phyloP scores from a whole-genome alignment of 2,888 invertebrate genomes.

The Omphaloscelis lunosa region DNA sequence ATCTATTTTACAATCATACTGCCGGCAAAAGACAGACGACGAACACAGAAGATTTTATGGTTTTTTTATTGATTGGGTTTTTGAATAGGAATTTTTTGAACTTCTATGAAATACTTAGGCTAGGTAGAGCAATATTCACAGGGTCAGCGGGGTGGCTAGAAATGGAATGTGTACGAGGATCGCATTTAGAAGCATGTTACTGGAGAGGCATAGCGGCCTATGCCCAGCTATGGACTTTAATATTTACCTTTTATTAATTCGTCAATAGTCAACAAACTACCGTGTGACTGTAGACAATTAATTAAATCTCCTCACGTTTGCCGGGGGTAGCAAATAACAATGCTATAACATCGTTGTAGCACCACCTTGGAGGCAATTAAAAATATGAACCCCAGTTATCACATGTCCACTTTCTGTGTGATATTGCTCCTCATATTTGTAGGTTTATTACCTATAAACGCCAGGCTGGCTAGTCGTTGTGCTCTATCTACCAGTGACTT shows the following conservation, averaged over 20 bases:
- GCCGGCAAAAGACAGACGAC: neutral
- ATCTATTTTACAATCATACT: neutral
- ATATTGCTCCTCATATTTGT: conserved; percentile 49
- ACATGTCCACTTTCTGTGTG: conserved; percentile 22
- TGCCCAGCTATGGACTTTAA: neutral
- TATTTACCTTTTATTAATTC: conserved; percentile 12
- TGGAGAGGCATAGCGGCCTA: neutral
- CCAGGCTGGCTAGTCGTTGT: conserved; percentile 16
- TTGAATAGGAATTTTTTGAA: too few relatives aligned
- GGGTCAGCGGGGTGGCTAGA: neutral
- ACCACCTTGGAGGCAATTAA: conserved; percentile 26
- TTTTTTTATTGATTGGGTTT: neutral
- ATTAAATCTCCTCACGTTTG: conserved; percentile 17
- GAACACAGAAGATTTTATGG: neutral
- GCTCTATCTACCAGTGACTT: conserved; percentile 27
- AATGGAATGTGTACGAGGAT: neutral
- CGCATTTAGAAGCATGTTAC: neutral
- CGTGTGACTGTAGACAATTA: neutral
- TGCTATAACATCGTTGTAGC: conserved; percentile 7
- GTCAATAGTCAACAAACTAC: conserved; percentile 8
- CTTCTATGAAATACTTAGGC: neutral
- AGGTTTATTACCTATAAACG: conserved; percentile 54
- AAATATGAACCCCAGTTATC: conserved; percentile 40
- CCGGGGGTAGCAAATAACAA: conserved; percentile 9
- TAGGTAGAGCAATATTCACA: neutral